A percentile compares a stretch with the other conserved stretches of the same genome.
phyloP scores from a whole-genome alignment of 2,797 vertebrate genomes.

The Sebastes cheni region DNA sequence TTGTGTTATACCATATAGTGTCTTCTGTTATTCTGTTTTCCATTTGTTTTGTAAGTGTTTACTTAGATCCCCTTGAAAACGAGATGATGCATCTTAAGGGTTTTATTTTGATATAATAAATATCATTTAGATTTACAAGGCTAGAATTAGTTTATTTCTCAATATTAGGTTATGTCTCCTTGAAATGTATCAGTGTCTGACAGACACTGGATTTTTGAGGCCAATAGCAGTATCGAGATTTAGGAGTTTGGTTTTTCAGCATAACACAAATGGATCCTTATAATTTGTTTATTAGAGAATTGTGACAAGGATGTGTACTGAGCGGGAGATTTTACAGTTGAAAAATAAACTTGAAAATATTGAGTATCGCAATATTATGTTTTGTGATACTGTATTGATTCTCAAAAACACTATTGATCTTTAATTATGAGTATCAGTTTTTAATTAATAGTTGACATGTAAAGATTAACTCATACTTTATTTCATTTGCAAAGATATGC shows the following conservation, averaged over 20 bases:
- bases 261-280: background rate
- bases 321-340: background rate
- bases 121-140: background rate
- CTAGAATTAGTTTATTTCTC: background rate
- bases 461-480: too few relatives aligned
- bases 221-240: background rate
- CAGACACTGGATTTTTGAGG: too few relatives aligned
- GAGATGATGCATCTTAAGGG: background rate
- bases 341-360: background rate
- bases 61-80: background rate
- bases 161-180: background rate
- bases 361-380: too few relatives aligned
- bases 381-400: too few relatives aligned
- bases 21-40: background rate
- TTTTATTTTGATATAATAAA: background rate
- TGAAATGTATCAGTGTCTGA: background rate
- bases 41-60: background rate
- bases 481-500: too few relatives aligned
- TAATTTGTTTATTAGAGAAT: background rate
- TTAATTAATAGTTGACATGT: accelerated
- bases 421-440: too few relatives aligned
- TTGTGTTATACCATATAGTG: accelerated
- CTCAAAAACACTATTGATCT: too few relatives aligned
- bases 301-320: background rate
- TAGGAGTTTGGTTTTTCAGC: background rate